Base-by-base conservation (phyloP, 1,140 invertebrate species). In the Drosophila virilis region DNA sequence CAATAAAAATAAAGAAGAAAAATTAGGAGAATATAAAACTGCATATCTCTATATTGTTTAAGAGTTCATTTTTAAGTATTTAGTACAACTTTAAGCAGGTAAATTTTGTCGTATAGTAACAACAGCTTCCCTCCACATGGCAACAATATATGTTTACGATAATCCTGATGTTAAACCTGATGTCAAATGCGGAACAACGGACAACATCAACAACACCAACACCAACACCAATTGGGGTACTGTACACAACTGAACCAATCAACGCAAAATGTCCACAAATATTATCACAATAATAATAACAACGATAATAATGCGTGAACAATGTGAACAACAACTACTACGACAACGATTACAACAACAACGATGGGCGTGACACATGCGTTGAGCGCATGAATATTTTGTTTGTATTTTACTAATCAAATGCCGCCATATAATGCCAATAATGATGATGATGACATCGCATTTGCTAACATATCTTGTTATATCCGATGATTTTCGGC, bases 371-470 rank as follows among this genome's bases (percentile, higher is more conserved):
- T 83, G 78, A 83, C 78, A 80, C 57, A 59, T 59, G 55, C 38
- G 40, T 28, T 59, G 28, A 59, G 10, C 42, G 42, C 57, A 45
- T 59, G 74, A 61, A 74, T 59, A 38, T 55, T 57, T 40, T 62
- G 64, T 79, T 48, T 50, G 72, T 48, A 28, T 48, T 48, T 68
- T 46, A 52, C 65, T 73, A 69, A 61, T 65, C 66, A 70, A 72
- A 74, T 74, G 78, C 58, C 58, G 68, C 46, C 50, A 54, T 74
- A 66, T 70, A 57, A 89, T 86, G 88, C 76, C 75, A 80, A 89
- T 82, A 88, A 85, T 91, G 91, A 92, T 92, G 91, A 92, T 92
- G 91, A 92, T 92, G 91, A 92, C 91, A 90, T 91, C 88, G 91
- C 91, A 91, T 91, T 80, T 91, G 78, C 70, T 91, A 67, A 91